Percentiles rank a stretch among this genome's conserved stretches.
Conservation (phyloP, 2,888 invertebrate species). For the Chalcis sispes region DNA sequence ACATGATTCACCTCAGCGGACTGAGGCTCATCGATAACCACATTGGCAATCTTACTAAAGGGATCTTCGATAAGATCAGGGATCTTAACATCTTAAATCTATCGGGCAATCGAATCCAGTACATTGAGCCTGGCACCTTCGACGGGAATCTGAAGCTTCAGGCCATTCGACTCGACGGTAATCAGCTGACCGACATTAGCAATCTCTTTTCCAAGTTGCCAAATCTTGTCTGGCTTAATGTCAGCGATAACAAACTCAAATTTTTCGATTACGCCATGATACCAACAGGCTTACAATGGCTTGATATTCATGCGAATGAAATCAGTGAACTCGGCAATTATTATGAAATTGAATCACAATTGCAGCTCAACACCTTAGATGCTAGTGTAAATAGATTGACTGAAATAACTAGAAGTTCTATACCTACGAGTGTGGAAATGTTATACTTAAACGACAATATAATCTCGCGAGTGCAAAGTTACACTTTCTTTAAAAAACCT, state of each 20-base stretch:
- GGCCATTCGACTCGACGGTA: conserved; percentile 89
- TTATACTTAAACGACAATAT: conserved; percentile 88
- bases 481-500: conserved; percentile 91
- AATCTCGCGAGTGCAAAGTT: conserved; percentile 89
- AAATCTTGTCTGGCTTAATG: conserved; percentile 89
- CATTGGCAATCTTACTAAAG: conserved; percentile 87
- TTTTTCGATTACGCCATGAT: conserved; percentile 92
- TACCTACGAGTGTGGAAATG: conserved; percentile 89
- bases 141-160: conserved; percentile 87
- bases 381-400: conserved; percentile 88
- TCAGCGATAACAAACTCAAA: conserved; percentile 89
- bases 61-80: conserved; percentile 87
- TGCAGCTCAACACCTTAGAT: conserved; percentile 88
- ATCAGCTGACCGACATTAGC: conserved; percentile 87
- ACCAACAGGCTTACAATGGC: conserved; percentile 89
- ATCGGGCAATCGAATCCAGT: conserved; percentile 88
- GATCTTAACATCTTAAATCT: conserved; percentile 89
- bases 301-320: conserved; percentile 90
- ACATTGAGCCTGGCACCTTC: conserved; percentile 87
- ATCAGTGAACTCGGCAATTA: conserved; percentile 90
- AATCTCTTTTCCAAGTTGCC: conserved; percentile 88
- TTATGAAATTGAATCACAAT: conserved; percentile 88
- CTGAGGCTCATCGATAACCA: conserved; percentile 90
- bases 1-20: conserved; percentile 88
- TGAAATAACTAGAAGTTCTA: conserved; percentile 88